Conservation (phyloP, 1,140 invertebrate genomes). For the Drosophila tristis region DNA sequence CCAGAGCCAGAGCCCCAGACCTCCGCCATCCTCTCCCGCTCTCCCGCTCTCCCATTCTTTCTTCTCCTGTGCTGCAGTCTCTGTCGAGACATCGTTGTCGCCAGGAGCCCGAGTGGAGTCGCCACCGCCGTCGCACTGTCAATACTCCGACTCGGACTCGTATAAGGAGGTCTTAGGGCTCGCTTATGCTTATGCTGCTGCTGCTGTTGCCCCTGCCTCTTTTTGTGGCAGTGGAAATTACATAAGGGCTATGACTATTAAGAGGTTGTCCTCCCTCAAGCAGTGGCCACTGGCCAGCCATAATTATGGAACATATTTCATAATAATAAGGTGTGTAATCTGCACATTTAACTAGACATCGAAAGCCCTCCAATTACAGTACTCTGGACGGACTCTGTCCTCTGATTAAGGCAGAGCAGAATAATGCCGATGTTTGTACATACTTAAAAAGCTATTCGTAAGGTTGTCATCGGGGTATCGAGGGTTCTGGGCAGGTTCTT, state of each 20-base stretch:
- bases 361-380: constrained; percentile 49
- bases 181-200: constrained; percentile 20
- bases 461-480: constrained; percentile 25
- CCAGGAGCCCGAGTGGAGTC: constrained; percentile 27
- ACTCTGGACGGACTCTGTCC: background rate
- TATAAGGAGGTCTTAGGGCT: constrained; percentile 50
- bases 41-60: background rate
- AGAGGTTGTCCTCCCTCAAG: constrained; percentile 57
- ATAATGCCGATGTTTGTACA: constrained; percentile 38
- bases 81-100: constrained; percentile 41
- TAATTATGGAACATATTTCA: constrained; percentile 78
- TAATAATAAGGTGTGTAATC: constrained; percentile 81
- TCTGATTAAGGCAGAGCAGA: constrained; percentile 11
- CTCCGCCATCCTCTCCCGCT: background rate
- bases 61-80: background rate
- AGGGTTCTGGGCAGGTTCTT: background rate
- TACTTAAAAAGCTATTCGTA: constrained; percentile 59
- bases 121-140: constrained; percentile 36
- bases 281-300: constrained; percentile 48
- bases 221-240: constrained; percentile 55
- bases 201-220: background rate
- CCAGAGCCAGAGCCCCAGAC: constrained; percentile 14
- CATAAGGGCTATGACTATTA: constrained; percentile 69
- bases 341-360: constrained; percentile 68
- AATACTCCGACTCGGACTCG: constrained; percentile 8